A percentile compares a stretch with the other conserved stretches of the same genome.
phyloP scores from a whole-genome alignment of 2,797 vertebrate species.

The Lepus townsendii region DNA sequence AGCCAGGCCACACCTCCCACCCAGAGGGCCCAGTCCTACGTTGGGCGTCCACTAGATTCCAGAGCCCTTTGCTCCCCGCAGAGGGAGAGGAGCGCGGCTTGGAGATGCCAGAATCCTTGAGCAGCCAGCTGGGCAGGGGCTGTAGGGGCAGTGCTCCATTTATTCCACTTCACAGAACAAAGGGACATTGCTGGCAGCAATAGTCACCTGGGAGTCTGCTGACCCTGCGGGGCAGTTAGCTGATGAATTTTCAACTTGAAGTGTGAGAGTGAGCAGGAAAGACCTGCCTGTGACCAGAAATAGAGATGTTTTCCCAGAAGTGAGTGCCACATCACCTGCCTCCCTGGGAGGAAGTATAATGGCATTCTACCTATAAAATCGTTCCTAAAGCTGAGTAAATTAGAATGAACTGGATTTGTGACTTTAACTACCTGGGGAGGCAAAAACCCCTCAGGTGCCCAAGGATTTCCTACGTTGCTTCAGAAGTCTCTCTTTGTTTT shows the following conservation, averaged over 20 bases:
- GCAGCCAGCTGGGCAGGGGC: neutral
- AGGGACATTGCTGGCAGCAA: neutral
- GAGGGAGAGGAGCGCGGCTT: neutral
- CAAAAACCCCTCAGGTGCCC: neutral
- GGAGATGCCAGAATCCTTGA: neutral
- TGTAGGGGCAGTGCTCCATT: neutral
- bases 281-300: neutral
- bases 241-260: neutral
- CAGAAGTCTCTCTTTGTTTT: neutral
- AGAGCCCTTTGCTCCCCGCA: neutral
- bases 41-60: neutral
- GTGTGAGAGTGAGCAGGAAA: neutral
- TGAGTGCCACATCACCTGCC: neutral
- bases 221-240: neutral
- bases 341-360: neutral
- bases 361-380: neutral
- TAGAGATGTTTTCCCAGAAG: neutral
- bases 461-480: neutral
- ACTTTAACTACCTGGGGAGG: neutral
- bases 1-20: neutral
- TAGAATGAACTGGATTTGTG: slow-evolving; percentile 16
- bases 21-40: neutral
- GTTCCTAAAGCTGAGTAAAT: neutral
- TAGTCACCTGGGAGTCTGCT: neutral
- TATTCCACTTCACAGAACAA: neutral